phyloP scores from a whole-genome alignment of 1,140 invertebrate species.

The Lucilia cuprina region DNA sequence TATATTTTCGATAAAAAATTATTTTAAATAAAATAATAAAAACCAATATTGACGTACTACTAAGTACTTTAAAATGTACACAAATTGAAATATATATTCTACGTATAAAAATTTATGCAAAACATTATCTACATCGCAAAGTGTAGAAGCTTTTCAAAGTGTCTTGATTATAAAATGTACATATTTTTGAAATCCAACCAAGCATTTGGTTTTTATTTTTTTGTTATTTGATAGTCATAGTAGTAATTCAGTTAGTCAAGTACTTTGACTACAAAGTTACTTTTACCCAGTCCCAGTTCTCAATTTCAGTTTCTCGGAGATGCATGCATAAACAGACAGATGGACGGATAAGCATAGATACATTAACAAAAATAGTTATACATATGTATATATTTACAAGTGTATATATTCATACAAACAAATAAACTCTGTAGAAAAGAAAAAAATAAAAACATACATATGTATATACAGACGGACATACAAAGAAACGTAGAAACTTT shows the following conservation, averaged over 20 bases:
- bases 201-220: neutral
- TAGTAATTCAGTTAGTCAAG: constrained; percentile 33
- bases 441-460: too few relatives aligned
- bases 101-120: too few relatives aligned
- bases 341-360: neutral
- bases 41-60: too few relatives aligned
- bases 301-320: neutral
- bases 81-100: too few relatives aligned
- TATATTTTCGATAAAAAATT: neutral
- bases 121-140: neutral
- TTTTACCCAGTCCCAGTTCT: neutral
- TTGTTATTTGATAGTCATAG: constrained; percentile 30
- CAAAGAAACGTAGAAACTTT: neutral
- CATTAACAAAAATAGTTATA: neutral
- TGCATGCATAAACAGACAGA: neutral
- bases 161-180: neutral
- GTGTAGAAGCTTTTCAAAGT: neutral
- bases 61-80: too few relatives aligned
- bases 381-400: neutral
- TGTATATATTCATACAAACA: neutral
- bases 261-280: constrained; percentile 25
- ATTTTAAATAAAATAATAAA: too few relatives aligned
- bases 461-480: neutral
- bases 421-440: too few relatives aligned
- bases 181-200: neutral